Evolutionary conservation across 2,113 vertebrate species (phyloP).

Genomic region (Ploceus nigricollis): DNA sequence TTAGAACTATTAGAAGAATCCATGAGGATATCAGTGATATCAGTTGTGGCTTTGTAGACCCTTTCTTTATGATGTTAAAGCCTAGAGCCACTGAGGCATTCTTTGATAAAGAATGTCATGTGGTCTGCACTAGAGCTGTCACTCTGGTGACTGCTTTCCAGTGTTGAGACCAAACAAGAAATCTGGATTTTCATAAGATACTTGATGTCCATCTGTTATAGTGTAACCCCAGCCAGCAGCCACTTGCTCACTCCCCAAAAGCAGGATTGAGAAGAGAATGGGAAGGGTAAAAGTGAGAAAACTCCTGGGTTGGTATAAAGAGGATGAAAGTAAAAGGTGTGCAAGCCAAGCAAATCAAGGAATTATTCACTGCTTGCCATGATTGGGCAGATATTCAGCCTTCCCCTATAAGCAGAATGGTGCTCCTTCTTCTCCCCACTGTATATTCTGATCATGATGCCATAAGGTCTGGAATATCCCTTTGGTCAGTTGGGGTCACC

Average conservation of each 20-base stretch:
- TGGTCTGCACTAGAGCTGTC: not conserved
- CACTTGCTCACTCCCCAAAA: rapidly evolving
- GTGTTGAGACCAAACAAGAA: not conserved
- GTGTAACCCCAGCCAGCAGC: not conserved
- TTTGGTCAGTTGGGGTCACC: not conserved
- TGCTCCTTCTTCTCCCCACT: not conserved
- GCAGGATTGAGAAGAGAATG: rapidly evolving
- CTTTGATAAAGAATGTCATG: not conserved
- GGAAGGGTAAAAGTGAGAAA: not conserved
- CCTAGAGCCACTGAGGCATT: not conserved
- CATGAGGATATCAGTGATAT: not conserved
- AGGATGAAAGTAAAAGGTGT: not conserved
- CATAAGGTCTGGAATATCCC: not conserved
- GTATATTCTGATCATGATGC: not conserved
- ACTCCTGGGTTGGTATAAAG: not conserved
- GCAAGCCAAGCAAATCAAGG: not conserved
- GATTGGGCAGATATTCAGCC: not conserved
- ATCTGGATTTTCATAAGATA: not conserved
- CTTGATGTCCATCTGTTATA: not conserved
- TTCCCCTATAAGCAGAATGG: not conserved
- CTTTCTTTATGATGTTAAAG: not conserved
- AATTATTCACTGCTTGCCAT: not conserved
- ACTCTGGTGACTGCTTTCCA: not conserved
- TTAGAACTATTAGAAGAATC: not conserved
- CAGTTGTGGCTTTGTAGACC: not conserved